Base-by-base conservation (phyloP, 2,113 vertebrate genomes). In the Hucho hucho region DNA sequence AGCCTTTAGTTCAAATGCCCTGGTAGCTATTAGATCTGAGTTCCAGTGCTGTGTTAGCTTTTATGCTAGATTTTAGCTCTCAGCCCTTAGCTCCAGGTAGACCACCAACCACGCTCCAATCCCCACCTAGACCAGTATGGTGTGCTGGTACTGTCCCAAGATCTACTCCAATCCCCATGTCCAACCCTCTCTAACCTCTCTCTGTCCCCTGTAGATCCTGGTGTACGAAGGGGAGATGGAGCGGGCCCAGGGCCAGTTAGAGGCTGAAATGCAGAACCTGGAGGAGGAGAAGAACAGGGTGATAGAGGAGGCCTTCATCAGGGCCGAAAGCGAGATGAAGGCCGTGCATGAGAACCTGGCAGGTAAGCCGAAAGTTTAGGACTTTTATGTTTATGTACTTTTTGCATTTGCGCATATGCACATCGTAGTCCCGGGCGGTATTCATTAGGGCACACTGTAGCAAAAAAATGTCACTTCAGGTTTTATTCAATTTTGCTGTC, bases 261-360 rank as follows among this genome's bases (percentile, higher is more conserved):
- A 98, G 86, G 94, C 91, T 6, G 96, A 98, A 89, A 93, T 98
- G 94, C 95, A 96, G 92, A 93, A 88, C 6, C 90, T 98, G 90
- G 97, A 98, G 88, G 97, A 97, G 77, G 96, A 98, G 89, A 98
- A 99, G 93, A 96, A 98, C 91, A 90, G 78, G 0, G 95, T 97
- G 75, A 96, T 99, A 0, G 95, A 97, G 79, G 98, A 98, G 83
- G 97, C 97, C 0, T 98, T 98, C 61, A 91, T 95, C 79, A 84
- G 95, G 0, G 97, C 98, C 0, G 96, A 98, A 88, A 95, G 93
- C 74, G 96, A 99, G 88, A 99, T 99, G 98, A 98, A 97, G 81
- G 95, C 96, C 0, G 97, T 99, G 25, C 98, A 98, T 0, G 95
- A 98, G 88, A 99, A 98, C 88, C 93, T 99, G 81, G 97, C 97